Conservation (phyloP, 2,113 vertebrate species). For the Sakesphorus luctuosus region DNA sequence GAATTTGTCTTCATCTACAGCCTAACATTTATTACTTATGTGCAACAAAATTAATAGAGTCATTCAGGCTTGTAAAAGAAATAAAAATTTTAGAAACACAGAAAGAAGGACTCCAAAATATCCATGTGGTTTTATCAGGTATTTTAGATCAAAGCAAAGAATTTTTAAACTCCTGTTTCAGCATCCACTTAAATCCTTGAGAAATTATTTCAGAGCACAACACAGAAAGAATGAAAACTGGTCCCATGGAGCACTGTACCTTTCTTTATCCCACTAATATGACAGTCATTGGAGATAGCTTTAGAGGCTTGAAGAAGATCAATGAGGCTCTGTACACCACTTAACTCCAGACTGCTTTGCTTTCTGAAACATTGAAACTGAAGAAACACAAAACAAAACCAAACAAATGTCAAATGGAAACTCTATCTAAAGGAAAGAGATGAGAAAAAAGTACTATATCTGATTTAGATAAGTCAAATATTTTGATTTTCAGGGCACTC, state of each 20-base stretch:
- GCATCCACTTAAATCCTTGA: background rate
- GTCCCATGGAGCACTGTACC: background rate
- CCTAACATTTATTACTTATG: background rate
- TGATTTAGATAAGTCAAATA: background rate
- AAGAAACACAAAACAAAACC: background rate
- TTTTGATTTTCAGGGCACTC: background rate
- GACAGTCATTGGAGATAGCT: background rate
- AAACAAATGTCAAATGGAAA: background rate
- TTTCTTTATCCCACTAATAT: background rate
- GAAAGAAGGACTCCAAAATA: background rate
- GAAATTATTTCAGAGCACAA: background rate
- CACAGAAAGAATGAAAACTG: background rate
- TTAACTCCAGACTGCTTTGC: slow-evolving; percentile 7
- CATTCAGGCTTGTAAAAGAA: background rate
- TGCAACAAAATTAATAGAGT: background rate
- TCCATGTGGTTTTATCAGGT: background rate
- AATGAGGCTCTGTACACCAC: background rate
- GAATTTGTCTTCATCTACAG: background rate
- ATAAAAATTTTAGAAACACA: background rate
- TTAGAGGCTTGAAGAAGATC: background rate
- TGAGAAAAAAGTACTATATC: background rate
- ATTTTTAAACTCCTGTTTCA: background rate
- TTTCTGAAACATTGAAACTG: background rate
- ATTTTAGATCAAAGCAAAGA: background rate
- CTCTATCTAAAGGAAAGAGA: background rate